Percentiles rank a stretch among this genome's conserved stretches.
phyloP scores from a whole-genome alignment of 1,140 invertebrate genomes.

The Monochamus saltuarius region DNA sequence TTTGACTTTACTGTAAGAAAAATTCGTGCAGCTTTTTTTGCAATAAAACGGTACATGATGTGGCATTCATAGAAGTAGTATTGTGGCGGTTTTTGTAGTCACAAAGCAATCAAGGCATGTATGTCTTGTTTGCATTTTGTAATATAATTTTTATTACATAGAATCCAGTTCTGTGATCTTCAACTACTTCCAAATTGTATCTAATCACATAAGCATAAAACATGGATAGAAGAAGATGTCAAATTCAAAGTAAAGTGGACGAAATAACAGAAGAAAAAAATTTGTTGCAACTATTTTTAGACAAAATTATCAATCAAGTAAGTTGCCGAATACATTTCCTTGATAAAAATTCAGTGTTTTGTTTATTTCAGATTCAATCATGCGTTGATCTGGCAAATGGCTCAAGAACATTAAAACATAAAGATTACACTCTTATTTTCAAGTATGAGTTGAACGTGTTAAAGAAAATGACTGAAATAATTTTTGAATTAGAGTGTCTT shows the following conservation, averaged over 20 bases:
- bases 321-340: not conserved
- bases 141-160: too few species aligned
- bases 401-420: not conserved
- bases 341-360: not conserved
- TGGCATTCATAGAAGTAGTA: too few species aligned
- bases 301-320: not conserved
- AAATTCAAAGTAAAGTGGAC: not conserved
- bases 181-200: too few species aligned
- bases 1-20: too few species aligned
- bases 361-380: not conserved
- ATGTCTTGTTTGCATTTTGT: too few species aligned
- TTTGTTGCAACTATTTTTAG: not conserved
- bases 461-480: conserved; percentile 4
- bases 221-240: conserved; percentile 2
- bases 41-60: too few species aligned
- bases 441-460: not conserved
- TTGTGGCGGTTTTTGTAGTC: too few species aligned
- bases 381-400: not conserved
- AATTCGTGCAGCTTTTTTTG: too few species aligned
- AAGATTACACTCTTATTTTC: not conserved
- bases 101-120: too few species aligned
- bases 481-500: conserved; percentile 1
- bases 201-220: not conserved
- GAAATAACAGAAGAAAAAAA: not conserved
- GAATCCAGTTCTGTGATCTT: not conserved